phyloP scores from a whole-genome alignment of 2,113 vertebrate genomes.

The Dasyornis broadbenti region DNA sequence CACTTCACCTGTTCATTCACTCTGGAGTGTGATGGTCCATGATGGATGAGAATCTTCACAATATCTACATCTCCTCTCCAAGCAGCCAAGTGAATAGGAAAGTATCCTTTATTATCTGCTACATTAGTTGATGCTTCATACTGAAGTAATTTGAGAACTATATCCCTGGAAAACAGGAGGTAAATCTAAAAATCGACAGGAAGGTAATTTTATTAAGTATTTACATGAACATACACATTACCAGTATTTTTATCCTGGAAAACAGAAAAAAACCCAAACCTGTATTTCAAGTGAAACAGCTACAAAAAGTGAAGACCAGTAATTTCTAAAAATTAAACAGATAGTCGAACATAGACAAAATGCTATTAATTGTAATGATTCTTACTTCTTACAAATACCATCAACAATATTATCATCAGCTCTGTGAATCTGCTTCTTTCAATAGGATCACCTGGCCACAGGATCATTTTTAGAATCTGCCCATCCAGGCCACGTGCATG shows the following conservation, averaged over 20 bases:
- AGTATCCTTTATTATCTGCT: constrained; percentile 95
- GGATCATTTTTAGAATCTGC: background rate
- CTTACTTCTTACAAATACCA: background rate
- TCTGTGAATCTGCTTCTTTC: background rate
- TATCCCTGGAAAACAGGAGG: constrained; percentile 77
- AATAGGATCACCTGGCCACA: background rate
- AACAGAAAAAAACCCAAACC: background rate
- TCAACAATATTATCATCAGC: background rate
- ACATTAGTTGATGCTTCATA: constrained; percentile 92
- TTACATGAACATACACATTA: background rate
- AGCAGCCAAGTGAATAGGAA: constrained; percentile 94
- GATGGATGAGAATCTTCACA: constrained; percentile 93
- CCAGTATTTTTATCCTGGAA: background rate
- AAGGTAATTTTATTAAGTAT: background rate
- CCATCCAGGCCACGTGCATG: background rate
- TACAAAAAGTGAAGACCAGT: background rate
- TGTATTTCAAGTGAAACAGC: background rate
- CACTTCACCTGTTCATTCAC: constrained; percentile 92
- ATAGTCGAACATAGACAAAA: background rate
- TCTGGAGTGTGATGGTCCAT: constrained; percentile 89
- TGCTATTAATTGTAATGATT: background rate
- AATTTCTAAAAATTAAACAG: background rate
- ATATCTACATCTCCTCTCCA: constrained; percentile 97
- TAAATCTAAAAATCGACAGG: background rate
- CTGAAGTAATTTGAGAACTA: constrained; percentile 94